Evolutionary conservation across 2,113 vertebrate species (phyloP), one percentile per base, ranked within the genome.

Genomic region (Bungarus multicinctus): DNA sequence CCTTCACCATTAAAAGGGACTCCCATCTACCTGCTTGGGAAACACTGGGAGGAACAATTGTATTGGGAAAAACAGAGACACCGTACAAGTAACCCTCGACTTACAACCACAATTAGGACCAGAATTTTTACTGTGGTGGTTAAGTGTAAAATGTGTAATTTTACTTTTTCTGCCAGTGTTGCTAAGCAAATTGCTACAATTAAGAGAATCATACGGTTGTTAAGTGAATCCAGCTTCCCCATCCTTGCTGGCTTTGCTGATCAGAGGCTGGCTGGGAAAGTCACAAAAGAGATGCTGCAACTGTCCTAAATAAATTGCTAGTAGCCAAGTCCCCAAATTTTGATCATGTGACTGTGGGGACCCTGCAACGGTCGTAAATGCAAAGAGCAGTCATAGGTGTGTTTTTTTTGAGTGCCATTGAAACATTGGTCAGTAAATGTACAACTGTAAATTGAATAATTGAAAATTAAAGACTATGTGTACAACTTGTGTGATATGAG

Each of bases 31-130:
- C 55, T 4, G 8, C 11, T 88, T 20, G 69, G 4, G 18, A 81
- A 22, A 81, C 34, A 81, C 6, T 39, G 5, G 27, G 18, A 53
- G 87, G 14, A 88, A 81, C 16, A 39, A 81, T 2, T 39, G 34
- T 81, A 22, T 9, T 39, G 34, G 69, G 34, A 39, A 81, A 39
- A 39, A 9, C 10, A n/a, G n/a, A n/a, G 87, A 34, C 50, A 22
- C 20, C 10, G 27, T 34, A 16, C 7, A 87, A 34, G 30, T 64
- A 69, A 69, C 0, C 4, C 12, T 69, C 0, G 0, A n/a, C 12
- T 69, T 69, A n/a, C 0, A 69, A n/a, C 5, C 64, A 69, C 30
- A 69, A 69, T 34, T n/a, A 5, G 64, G 64, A n/a, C 30, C 12
- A n/a, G 12, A 69, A 2, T 69, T 69, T 69, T 12, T 4, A 69